phyloP scores from a whole-genome alignment of 1,140 invertebrate genomes.

The Drosophila fuyamai region DNA sequence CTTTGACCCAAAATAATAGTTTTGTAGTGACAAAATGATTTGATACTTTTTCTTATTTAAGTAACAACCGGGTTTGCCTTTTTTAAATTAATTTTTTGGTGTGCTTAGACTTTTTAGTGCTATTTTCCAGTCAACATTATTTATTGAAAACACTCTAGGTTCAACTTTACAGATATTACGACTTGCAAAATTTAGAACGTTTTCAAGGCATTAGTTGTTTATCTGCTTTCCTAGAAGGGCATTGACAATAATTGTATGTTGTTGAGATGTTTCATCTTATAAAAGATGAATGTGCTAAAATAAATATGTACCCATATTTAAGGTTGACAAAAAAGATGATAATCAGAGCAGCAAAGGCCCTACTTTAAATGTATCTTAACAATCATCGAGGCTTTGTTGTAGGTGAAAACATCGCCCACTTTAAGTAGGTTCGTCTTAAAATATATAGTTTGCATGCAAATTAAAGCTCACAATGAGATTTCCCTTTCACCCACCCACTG shows the following conservation, averaged over 20 bases:
- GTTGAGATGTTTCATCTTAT: too few species aligned
- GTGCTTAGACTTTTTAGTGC: too few species aligned
- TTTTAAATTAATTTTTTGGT: too few species aligned
- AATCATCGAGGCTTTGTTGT: not conserved
- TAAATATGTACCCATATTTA: conserved; percentile 12
- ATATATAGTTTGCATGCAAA: conserved; percentile 2
- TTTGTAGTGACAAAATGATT: too few species aligned
- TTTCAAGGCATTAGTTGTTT: not conserved
- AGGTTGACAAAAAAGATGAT: not conserved
- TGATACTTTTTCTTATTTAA: too few species aligned
- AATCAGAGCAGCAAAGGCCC: not conserved
- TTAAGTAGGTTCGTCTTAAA: not conserved
- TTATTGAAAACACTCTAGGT: too few species aligned
- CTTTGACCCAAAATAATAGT: too few species aligned
- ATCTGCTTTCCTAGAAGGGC: not conserved
- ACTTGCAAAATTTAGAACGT: not conserved
- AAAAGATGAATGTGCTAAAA: conserved; percentile 10
- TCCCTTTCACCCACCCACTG: conserved; percentile 18
- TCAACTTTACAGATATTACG: not conserved
- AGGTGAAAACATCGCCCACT: conserved; percentile 1
- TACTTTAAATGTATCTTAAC: not conserved
- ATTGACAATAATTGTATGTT: not conserved
- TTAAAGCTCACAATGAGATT: not conserved
- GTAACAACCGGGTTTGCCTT: too few species aligned
- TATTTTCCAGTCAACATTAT: too few species aligned